These are phyloP conservation scores for Gouania willdenowi DNA, from an alignment of 2,797 vertebrate species.

Conservation along the genomic window DNA sequence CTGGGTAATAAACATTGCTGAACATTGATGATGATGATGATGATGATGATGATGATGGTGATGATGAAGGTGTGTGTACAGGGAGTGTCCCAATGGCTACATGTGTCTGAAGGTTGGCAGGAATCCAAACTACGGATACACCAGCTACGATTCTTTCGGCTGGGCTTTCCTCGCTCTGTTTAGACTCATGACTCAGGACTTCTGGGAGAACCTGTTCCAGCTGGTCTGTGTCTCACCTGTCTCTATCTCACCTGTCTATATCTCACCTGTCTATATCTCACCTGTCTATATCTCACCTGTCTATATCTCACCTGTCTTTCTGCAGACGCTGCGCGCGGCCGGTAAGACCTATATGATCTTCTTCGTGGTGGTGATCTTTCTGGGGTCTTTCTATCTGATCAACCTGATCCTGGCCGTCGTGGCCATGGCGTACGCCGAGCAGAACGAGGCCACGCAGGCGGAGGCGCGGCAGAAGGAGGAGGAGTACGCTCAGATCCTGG, in stretches of 20 bases:
- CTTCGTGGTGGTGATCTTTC: constrained; percentile 92
- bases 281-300: neutral
- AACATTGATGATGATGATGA: neutral
- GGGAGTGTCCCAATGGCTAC: constrained; percentile 87
- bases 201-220: constrained; percentile 94
- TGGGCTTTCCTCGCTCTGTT: constrained; percentile 95
- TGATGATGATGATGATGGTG: neutral
- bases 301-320: neutral
- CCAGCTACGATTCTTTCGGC: constrained; percentile 88
- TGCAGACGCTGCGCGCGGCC: constrained; percentile 87
- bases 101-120: constrained; percentile 82
- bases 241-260: neutral
- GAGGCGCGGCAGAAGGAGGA: constrained; percentile 89
- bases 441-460: constrained; percentile 82
- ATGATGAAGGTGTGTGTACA: constrained; percentile 46
- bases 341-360: constrained; percentile 97
- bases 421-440: constrained; percentile 93
- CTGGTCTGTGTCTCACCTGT: constrained; percentile 67
- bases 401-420: constrained; percentile 96
- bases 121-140: constrained; percentile 96
- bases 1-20: constrained; percentile 74
- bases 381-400: constrained; percentile 96
- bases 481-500: constrained; percentile 86
- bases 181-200: constrained; percentile 95
- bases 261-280: neutral